These are phyloP conservation scores for Donacobius atricapilla DNA, from an alignment of 2,113 vertebrate genomes.

Conservation along the genomic window DNA sequence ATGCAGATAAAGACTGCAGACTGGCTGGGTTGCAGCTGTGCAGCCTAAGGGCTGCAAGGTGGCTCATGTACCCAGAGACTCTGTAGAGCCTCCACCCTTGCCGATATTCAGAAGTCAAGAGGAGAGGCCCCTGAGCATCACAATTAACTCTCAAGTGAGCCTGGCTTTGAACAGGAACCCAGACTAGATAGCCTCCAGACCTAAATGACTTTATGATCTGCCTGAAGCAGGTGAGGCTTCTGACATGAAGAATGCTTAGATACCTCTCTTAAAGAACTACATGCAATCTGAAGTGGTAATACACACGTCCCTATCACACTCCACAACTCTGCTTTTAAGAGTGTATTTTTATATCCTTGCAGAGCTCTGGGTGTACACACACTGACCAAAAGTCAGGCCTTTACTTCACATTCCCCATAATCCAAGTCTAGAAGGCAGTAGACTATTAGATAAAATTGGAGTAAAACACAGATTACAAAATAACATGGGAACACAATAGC, in stretches of 20 bases:
- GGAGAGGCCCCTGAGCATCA: neutral
- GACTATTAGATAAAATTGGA: neutral
- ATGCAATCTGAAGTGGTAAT: neutral
- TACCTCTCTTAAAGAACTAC: neutral
- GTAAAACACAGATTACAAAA: neutral
- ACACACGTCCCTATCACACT: neutral
- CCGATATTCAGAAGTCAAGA: neutral
- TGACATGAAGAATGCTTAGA: neutral
- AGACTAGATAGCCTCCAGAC: neutral
- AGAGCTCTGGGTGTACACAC: neutral
- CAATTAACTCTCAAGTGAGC: neutral
- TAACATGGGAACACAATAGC: neutral
- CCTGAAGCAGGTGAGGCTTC: neutral
- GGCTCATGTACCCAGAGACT: neutral
- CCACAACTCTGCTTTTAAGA: neutral
- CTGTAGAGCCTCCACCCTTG: neutral
- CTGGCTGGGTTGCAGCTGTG: neutral
- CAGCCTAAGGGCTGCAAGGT: neutral
- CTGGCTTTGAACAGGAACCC: neutral
- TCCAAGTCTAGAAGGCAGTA: neutral
- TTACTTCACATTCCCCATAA: neutral
- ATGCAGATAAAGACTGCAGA: neutral
- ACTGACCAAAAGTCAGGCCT: neutral
- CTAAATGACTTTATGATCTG: neutral
- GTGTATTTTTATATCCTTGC: neutral